Conservation (phyloP, 1,140 invertebrate genomes). For the Scaptomyza hsui region DNA sequence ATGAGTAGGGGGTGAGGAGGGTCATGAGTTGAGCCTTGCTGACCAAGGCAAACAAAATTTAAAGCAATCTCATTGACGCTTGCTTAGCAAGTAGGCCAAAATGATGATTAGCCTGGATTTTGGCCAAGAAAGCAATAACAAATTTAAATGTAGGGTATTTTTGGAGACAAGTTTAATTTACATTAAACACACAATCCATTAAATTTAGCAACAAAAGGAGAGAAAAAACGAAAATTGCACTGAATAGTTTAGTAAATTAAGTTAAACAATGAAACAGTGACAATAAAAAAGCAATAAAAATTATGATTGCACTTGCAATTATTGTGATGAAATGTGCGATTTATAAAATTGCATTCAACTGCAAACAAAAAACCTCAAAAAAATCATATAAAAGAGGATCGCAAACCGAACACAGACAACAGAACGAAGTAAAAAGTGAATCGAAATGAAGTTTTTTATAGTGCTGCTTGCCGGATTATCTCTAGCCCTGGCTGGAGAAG, state of each 20-base stretch:
- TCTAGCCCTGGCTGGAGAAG: conserved; percentile 30
- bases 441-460: conserved; percentile 50
- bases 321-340: neutral
- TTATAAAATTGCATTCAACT: neutral
- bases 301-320: conserved; percentile 13
- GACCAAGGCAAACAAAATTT: conserved; percentile 54
- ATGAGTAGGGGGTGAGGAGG: conserved; percentile 1
- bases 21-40: conserved; percentile 16
- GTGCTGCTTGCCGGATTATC: conserved; percentile 31
- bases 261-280: conserved; percentile 23
- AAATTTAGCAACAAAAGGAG: neutral
- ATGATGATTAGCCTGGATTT: conserved; percentile 15
- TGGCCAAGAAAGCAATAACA: conserved; percentile 13
- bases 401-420: neutral
- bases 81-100: conserved; percentile 24
- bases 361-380: neutral
- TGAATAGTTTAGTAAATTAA: conserved; percentile 8
- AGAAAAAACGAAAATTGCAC: neutral
- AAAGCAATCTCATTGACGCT: conserved; percentile 40
- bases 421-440: conserved; percentile 1
- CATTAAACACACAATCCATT: neutral
- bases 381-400: conserved; percentile 25
- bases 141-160: neutral
- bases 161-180: too few species aligned
- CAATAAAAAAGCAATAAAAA: conserved; percentile 1